Percentiles rank a stretch among this genome's conserved stretches.
Evolutionary conservation across 2,888 invertebrate genomes (phyloP).

Genomic region (Dione vanillae): DNA sequence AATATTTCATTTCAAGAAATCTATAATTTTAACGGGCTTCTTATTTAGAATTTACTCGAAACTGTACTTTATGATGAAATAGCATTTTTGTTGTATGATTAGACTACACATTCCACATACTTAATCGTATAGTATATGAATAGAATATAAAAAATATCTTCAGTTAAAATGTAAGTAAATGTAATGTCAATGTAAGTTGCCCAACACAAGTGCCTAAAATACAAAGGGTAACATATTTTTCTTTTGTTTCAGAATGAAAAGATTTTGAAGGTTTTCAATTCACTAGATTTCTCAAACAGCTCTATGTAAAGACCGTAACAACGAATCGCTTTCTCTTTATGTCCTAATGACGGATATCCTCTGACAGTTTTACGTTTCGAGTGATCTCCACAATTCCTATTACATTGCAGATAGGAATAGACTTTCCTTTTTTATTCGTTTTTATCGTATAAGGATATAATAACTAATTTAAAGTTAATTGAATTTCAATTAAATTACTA

Average conservation of each 20-base stretch:
- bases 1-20: no score
- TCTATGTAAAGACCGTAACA: constrained; percentile 43
- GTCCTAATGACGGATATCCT: constrained; percentile 43
- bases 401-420: constrained; percentile 1
- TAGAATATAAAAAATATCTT: not conserved
- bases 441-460: no score
- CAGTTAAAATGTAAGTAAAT: not conserved
- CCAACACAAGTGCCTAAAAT: constrained; percentile 44
- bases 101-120: no score
- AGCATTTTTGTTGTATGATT: no score
- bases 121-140: no score
- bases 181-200: constrained; percentile 18
- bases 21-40: no score
- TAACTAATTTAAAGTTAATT: no score
- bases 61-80: no score
- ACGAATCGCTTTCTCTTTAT: constrained; percentile 40
- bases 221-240: constrained; percentile 53
- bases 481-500: no score
- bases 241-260: constrained; percentile 45
- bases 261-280: constrained; percentile 14
- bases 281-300: constrained; percentile 30
- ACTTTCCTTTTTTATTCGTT: constrained; percentile 24
- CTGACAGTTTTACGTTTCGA: constrained; percentile 38
- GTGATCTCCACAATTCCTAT: constrained; percentile 31
- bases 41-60: no score